Conservation (phyloP, 2,113 vertebrate species). For the Dipodomys stephensi region DNA sequence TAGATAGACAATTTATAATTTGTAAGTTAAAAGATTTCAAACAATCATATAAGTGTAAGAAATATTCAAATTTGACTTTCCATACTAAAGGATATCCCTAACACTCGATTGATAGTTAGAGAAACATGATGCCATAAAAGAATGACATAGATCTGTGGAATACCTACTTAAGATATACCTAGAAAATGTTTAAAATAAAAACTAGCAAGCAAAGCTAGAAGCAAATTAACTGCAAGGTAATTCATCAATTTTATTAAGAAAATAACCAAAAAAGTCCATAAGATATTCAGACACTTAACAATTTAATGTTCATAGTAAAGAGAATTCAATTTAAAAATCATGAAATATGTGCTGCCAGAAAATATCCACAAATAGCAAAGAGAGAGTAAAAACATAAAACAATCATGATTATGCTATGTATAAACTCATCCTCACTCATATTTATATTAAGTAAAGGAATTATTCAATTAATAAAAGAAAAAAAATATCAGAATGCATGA, state of each 20-base stretch:
- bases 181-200: neutral
- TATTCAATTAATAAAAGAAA: neutral
- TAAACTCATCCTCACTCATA: neutral
- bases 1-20: neutral
- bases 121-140: neutral
- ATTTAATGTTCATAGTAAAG: neutral
- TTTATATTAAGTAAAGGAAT: neutral
- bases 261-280: neutral
- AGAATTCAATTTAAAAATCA: neutral
- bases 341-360: neutral
- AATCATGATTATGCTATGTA: neutral
- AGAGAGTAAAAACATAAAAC: neutral
- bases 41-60: neutral
- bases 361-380: neutral
- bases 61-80: neutral
- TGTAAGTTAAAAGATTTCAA: neutral
- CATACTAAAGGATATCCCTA: neutral
- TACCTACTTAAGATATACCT: neutral
- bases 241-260: neutral
- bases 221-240: neutral
- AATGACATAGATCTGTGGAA: neutral
- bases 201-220: neutral
- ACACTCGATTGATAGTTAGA: neutral
- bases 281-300: neutral
- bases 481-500: neutral